Evolutionary conservation across 2,888 invertebrate genomes (phyloP), one percentile per base, ranked within the genome.

Genomic region (Andrena marginata): DNA sequence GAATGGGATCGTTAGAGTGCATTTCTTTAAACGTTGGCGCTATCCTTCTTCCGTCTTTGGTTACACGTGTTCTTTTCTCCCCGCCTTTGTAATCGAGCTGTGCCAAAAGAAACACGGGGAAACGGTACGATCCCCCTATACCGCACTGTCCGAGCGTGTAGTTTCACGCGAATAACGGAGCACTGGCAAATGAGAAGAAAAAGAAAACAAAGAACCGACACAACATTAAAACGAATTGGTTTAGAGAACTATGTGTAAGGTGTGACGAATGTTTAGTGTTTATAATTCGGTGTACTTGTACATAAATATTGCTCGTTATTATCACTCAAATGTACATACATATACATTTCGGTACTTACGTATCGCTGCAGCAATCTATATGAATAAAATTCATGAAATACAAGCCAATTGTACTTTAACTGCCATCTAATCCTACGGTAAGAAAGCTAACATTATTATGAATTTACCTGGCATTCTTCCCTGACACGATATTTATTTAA

Each of bases 271-370:
- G 86, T 90, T 91, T 89, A 90, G 85, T 91, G 89, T 93, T 92
- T 93, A 92, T 92, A 93, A 92, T 91, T 93, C 90, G 89, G 89
- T 93, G 93, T 93, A 92, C 88, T 91, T 93, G 93, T 93, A 94
- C 91, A 94, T 93, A 94, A 90, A 89, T 84, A 89, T 84, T 89
- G 90, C 89, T 90, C 90, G 92, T 93, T 92, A 92, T 91, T 92
- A 92, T 89, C 87, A 90, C 88, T 87, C 92, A 89, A 90, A 91
- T 92, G 92, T 92, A 92, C 91, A 92, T 92, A 92, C 90, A 91
- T 92, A 92, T 90, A 92, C 90, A 92, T 92, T 92, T 90, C 92
- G 91, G 89, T 92, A 92, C 92, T 90, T 92, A 91, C 89, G 91
- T 92, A 92, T 92, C 92, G 92, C 85, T 87, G 89, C 90, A 92